Conservation (phyloP, 2,888 invertebrate species). For the Invenusta paracnida region DNA sequence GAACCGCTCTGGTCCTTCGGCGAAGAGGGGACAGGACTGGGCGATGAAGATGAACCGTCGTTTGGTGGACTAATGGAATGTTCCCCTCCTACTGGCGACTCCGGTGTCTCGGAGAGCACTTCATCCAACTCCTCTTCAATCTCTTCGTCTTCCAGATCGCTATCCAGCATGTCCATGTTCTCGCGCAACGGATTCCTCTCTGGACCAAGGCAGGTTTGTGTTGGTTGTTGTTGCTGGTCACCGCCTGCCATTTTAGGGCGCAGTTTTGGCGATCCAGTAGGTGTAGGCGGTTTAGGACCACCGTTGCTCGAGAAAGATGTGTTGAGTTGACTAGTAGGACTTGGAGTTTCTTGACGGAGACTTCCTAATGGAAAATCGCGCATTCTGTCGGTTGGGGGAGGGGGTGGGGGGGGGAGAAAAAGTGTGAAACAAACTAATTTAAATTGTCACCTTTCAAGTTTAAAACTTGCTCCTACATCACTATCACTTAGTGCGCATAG, state of each 20-base stretch:
- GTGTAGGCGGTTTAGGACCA: neutral
- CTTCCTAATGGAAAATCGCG: neutral
- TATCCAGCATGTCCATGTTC: neutral
- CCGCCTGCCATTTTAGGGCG: neutral
- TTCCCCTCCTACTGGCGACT: neutral
- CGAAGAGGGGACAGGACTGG: neutral
- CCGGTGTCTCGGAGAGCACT: neutral
- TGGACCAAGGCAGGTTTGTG: neutral
- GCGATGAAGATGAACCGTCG: neutral
- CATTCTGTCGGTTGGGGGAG: too few species aligned
- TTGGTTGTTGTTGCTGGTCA: too few species aligned
- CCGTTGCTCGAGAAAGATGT: neutral
- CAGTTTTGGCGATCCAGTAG: neutral
- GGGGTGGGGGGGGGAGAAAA: too few species aligned
- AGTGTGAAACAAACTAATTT: too few species aligned
- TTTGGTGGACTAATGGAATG: too few species aligned
- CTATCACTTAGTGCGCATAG: too few species aligned
- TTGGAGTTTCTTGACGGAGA: neutral
- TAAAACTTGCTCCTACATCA: too few species aligned
- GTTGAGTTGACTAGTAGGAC: neutral
- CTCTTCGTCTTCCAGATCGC: slow-evolving; percentile 1
- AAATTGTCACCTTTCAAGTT: too few species aligned
- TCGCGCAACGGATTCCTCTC: neutral
- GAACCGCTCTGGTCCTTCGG: neutral
- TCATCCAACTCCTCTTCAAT: neutral